These are phyloP conservation scores for Idris sp. DNA, from an alignment of 1,140 invertebrate genomes.

Conservation along the genomic window DNA sequence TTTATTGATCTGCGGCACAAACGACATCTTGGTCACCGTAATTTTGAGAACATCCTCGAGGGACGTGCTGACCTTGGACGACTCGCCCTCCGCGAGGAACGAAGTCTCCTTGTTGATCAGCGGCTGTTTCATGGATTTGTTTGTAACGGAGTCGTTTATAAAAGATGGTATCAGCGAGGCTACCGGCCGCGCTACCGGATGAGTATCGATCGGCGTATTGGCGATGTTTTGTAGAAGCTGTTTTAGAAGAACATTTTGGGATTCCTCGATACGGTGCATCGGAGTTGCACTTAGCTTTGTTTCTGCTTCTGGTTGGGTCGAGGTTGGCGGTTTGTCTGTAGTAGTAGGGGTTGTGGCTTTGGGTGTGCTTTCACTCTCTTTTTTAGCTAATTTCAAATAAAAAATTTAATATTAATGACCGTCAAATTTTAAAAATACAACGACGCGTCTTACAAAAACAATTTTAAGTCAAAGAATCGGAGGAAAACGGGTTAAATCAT, in stretches of 20 bases:
- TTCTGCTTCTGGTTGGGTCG: constrained; percentile 63
- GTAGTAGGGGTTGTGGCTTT: constrained; percentile 44
- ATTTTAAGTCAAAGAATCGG: no score
- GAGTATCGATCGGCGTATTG: constrained; percentile 78
- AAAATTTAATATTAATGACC: constrained; percentile 1
- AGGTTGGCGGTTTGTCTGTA: constrained; percentile 65
- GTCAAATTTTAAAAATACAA: no score
- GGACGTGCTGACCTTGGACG: constrained; percentile 47
- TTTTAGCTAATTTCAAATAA: constrained; percentile 54
- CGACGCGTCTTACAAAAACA: no score
- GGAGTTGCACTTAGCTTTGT: constrained; percentile 49
- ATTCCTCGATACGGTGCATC: constrained; percentile 82
- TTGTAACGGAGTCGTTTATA: constrained; percentile 68
- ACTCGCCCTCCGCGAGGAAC: constrained; percentile 76
- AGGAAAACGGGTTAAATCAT: no score
- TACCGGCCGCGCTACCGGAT: constrained; percentile 33
- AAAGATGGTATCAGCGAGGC: constrained; percentile 74
- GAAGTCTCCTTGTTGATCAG: constrained; percentile 79
- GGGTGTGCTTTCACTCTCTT: constrained; percentile 65
- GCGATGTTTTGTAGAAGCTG: constrained; percentile 92
- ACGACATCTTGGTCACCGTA: constrained; percentile 13
- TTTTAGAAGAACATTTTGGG: constrained; percentile 93
- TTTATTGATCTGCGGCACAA: constrained; percentile 14
- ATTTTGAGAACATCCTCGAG: constrained; percentile 79
- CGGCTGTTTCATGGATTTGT: constrained; percentile 67